Percentiles rank a stretch among this genome's conserved stretches.
Evolutionary conservation across 2,797 vertebrate genomes (phyloP).

Genomic region (Epinephelus malabaricus): DNA sequence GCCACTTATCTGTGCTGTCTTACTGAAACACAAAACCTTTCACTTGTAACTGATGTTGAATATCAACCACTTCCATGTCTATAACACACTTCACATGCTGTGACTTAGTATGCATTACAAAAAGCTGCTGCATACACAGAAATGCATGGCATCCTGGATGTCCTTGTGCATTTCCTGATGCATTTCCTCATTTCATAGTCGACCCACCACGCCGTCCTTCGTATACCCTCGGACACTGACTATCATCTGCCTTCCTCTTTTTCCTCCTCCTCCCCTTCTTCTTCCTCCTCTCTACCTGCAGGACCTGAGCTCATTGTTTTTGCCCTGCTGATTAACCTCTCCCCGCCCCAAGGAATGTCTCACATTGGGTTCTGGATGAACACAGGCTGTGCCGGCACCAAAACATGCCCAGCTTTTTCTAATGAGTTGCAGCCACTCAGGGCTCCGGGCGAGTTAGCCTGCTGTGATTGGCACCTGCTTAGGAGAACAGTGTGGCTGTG

Average conservation of each 20-base stretch:
- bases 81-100: constrained; percentile 5
- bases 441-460: constrained; percentile 60
- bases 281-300: constrained; percentile 56
- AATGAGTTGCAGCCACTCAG: constrained; percentile 79
- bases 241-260: constrained; percentile 50
- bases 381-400: constrained; percentile 60
- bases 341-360: constrained; percentile 76
- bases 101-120: constrained; percentile 39
- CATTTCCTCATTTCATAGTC: constrained; percentile 81
- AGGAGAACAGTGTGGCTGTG: constrained; percentile 45
- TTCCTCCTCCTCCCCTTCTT: constrained; percentile 12
- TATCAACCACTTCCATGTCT: constrained; percentile 25
- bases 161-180: constrained; percentile 73
- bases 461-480: constrained; percentile 78
- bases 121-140: constrained; percentile 55
- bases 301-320: constrained; percentile 79
- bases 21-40: constrained; percentile 20
- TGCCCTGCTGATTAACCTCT: constrained; percentile 80
- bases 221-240: constrained; percentile 61
- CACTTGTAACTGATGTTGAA: constrained; percentile 46
- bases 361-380: constrained; percentile 73
- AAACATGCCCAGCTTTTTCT: constrained; percentile 71
- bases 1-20: constrained; percentile 3
- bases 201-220: constrained; percentile 69
- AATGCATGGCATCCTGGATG: constrained; percentile 38